Conservation (phyloP, 2,888 invertebrate genomes). For the Orgyia antiqua region DNA sequence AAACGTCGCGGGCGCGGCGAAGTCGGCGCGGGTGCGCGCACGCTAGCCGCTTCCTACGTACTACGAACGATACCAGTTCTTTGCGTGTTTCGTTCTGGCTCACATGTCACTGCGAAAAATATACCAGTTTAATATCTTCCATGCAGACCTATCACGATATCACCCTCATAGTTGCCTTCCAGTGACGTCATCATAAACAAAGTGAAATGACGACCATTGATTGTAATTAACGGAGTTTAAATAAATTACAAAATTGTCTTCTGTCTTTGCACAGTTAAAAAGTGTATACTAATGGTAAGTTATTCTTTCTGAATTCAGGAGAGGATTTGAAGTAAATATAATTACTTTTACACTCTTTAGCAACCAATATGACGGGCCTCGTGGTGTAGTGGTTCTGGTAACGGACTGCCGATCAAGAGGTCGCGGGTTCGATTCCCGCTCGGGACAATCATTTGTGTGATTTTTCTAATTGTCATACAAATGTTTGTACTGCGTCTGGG, state of each 20-base stretch:
- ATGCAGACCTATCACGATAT: conserved; percentile 11
- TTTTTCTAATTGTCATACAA: too few relatives aligned
- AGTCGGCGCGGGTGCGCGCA: conserved; percentile 26
- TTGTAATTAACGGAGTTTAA: conserved; percentile 6
- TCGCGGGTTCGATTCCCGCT: too few relatives aligned
- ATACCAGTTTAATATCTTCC: conserved; percentile 14
- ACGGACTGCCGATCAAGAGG: too few relatives aligned
- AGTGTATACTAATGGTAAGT: conserved; percentile 17
- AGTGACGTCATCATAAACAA: conserved; percentile 17
- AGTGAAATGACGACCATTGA: conserved; percentile 13
- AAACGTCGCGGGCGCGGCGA: conserved; percentile 52
- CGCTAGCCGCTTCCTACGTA: conserved; percentile 35
- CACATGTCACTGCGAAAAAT: conserved; percentile 20
- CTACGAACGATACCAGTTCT: conserved; percentile 31
- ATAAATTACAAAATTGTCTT: conserved; percentile 15
- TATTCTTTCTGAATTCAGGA: conserved; percentile 5
- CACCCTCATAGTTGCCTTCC: conserved; percentile 7
- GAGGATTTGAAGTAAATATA: too few relatives aligned
- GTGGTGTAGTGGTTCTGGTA: too few relatives aligned
- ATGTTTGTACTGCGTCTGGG: too few relatives aligned
- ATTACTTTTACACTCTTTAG: too few relatives aligned
- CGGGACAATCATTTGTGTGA: too few relatives aligned
- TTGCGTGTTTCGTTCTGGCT: conserved; percentile 37
- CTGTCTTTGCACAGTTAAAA: conserved; percentile 8
- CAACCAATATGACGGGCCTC: too few relatives aligned